Evolutionary conservation across 2,113 vertebrate genomes (phyloP).

Genomic region (Hemiprocne comata): DNA sequence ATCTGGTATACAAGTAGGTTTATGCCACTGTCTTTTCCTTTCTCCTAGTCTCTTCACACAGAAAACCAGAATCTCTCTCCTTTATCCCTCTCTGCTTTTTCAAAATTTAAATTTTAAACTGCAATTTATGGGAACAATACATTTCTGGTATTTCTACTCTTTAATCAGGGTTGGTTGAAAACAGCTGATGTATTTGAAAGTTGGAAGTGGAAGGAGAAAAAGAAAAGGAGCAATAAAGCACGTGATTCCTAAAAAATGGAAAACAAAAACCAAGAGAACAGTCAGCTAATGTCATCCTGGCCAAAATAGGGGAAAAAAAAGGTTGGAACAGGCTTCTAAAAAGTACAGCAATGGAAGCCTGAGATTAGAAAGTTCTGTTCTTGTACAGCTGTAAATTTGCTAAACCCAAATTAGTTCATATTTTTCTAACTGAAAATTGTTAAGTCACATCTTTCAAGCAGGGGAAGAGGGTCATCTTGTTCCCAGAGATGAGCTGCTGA

Average conservation of each 20-base stretch:
- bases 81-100: rapidly evolving
- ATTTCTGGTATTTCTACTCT: background rate
- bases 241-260: background rate
- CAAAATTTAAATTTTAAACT: background rate
- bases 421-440: conserved; percentile 24
- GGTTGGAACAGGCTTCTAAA: background rate
- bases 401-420: background rate
- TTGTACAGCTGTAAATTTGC: conserved; percentile 18
- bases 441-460: background rate
- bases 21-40: background rate
- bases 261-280: background rate
- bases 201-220: background rate
- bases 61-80: background rate
- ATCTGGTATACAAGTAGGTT: background rate
- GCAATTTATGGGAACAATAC: background rate
- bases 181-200: background rate
- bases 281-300: background rate
- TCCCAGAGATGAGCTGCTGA: background rate
- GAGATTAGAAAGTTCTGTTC: conserved; percentile 46
- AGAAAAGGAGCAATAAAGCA: background rate
- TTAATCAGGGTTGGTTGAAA: background rate
- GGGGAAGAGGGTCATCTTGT: conserved; percentile 24
- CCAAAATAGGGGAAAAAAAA: background rate
- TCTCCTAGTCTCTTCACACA: background rate
- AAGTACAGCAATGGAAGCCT: background rate